Conservation (phyloP, 92 coral and sea anemone genomes). For the Pocillopora grandis region DNA sequence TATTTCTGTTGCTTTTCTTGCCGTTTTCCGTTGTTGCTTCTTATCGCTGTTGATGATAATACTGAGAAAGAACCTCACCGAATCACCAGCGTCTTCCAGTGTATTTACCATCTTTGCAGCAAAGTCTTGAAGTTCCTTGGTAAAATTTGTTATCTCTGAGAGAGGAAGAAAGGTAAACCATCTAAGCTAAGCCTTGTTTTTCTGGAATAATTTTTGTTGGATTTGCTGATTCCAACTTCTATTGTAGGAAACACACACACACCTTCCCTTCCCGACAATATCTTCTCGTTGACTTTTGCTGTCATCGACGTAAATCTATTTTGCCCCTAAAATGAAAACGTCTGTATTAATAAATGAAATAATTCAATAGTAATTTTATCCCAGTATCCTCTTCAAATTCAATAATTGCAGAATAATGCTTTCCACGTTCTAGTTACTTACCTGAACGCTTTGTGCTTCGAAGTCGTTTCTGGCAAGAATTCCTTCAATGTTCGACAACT, state of each 20-base stretch:
- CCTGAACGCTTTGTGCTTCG: slow-evolving; percentile 26
- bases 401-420: no score
- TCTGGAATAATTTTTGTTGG: not conserved
- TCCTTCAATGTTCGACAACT: slow-evolving; percentile 30
- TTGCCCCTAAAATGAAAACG: slow-evolving; percentile 51
- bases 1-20: no score
- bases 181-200: not conserved
- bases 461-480: slow-evolving; percentile 27
- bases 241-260: not conserved
- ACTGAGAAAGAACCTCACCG: slow-evolving; percentile 17
- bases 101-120: slow-evolving; percentile 34
- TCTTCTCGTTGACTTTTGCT: slow-evolving; percentile 42
- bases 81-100: slow-evolving; percentile 28
- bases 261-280: slow-evolving; percentile 75
- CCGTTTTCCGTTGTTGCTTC: no score
- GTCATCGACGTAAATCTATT: slow-evolving; percentile 53
- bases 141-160: slow-evolving; percentile 46
- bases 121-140: slow-evolving; percentile 47
- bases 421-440: not conserved
- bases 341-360: not conserved
- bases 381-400: not conserved
- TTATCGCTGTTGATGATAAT: no score
- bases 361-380: not conserved
- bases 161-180: not conserved
- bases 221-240: not conserved